Percentiles rank a stretch among this genome's conserved stretches.
These are phyloP conservation scores for Drosophila fulvimacula DNA, from an alignment of 2,888 invertebrate species.

Conservation along the genomic window DNA sequence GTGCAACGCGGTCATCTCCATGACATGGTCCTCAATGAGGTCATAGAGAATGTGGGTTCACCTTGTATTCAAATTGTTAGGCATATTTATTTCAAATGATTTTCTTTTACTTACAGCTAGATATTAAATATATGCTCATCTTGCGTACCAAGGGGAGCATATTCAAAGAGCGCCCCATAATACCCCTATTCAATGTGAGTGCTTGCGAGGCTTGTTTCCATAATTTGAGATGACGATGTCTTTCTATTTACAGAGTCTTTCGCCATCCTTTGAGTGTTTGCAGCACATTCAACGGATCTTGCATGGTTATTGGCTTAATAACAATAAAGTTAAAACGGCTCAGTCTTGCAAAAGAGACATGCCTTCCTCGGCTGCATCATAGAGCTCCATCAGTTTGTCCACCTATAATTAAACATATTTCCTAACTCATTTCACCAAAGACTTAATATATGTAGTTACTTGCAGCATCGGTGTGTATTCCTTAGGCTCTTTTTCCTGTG, in stretches of 20 bases:
- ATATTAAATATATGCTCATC: constrained; percentile 84
- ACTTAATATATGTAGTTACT: constrained; percentile 40
- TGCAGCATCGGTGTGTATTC: constrained; percentile 42
- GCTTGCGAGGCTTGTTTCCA: not conserved
- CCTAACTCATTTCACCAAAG: constrained; percentile 20
- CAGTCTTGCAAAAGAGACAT: constrained; percentile 30
- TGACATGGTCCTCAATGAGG: constrained; percentile 85
- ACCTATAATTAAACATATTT: constrained; percentile 49
- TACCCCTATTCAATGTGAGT: constrained; percentile 83
- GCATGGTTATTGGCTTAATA: constrained; percentile 58
- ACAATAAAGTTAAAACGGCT: constrained; percentile 23
- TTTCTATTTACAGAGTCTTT: constrained; percentile 73
- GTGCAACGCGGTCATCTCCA: constrained; percentile 82
- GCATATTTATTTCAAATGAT: constrained; percentile 5
- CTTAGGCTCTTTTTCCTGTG: constrained; percentile 18
- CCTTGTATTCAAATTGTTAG: too few relatives aligned
- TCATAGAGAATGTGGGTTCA: constrained; percentile 83
- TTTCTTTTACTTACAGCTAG: constrained; percentile 75
- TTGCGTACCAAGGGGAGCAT: constrained; percentile 82
- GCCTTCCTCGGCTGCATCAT: constrained; percentile 37
- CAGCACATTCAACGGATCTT: constrained; percentile 80
- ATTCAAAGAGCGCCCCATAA: constrained; percentile 80
- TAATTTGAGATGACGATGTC: not conserved
- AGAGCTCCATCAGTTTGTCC: constrained; percentile 51
- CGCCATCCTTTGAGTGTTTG: constrained; percentile 83